Percentiles rank a stretch among this genome's conserved stretches.
These are phyloP conservation scores for Cantharis nigra DNA, from an alignment of 2,888 invertebrate genomes.

Conservation along the genomic window DNA sequence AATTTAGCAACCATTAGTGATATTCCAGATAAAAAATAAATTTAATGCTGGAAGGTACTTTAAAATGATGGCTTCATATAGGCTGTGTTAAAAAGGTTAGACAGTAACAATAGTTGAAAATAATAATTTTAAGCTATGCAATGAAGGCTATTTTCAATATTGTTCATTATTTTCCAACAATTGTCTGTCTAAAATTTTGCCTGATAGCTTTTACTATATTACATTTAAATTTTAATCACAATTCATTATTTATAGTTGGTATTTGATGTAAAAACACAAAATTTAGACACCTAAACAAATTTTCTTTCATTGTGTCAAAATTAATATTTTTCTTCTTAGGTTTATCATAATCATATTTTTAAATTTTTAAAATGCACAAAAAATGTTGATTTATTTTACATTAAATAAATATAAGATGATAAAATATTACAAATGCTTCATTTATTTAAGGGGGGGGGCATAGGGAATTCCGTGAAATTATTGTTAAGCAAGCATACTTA, in stretches of 20 bases:
- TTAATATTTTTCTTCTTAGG: neutral
- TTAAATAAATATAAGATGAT: neutral
- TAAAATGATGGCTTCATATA: conserved; percentile 2
- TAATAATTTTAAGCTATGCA: neutral
- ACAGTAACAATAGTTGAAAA: neutral
- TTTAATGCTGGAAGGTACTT: neutral
- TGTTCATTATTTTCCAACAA: neutral
- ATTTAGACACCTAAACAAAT: neutral
- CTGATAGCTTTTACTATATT: conserved; percentile 3
- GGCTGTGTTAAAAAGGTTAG: neutral
- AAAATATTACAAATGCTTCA: neutral
- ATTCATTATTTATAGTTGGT: neutral
- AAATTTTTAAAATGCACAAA: neutral
- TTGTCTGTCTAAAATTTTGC: conserved; percentile 1
- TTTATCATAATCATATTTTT: neutral
- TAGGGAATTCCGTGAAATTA: too few relatives aligned
- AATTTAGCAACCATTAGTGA: conserved; percentile 14
- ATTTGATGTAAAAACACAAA: neutral
- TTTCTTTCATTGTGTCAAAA: neutral
- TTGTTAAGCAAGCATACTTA: too few relatives aligned
- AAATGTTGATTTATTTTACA: neutral
- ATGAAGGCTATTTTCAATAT: neutral
- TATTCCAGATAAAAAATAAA: conserved; percentile 1
- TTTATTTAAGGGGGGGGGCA: neutral
- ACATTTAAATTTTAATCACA: neutral